These are phyloP conservation scores for Tricholaema leucomelas DNA, from an alignment of 2,113 vertebrate species.

Conservation along the genomic window DNA sequence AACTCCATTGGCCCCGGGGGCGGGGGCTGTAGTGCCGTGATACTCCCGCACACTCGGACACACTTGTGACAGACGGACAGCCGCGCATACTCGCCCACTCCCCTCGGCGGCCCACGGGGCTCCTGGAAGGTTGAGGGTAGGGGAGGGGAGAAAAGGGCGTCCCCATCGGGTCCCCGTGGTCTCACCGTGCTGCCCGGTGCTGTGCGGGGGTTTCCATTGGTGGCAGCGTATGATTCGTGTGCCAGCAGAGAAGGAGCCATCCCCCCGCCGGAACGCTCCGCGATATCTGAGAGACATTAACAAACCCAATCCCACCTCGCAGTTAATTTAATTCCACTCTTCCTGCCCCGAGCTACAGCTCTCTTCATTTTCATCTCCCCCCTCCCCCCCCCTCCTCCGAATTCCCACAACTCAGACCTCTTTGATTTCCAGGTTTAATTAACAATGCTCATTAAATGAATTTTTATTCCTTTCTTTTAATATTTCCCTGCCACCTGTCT, in stretches of 20 bases:
- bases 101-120: background rate
- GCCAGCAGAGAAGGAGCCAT: background rate
- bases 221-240: background rate
- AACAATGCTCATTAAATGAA: constrained; percentile 78
- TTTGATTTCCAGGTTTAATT: constrained; percentile 81
- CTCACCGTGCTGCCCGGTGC: constrained; percentile 68
- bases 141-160: background rate
- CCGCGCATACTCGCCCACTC: fast-evolving
- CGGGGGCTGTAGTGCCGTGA: background rate
- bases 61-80: background rate
- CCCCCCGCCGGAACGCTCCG: background rate
- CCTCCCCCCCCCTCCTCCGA: constrained; percentile 70
- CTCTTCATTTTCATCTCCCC: constrained; percentile 77
- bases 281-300: constrained; percentile 53
- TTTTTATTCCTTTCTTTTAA: constrained; percentile 78
- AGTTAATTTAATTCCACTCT: constrained; percentile 73
- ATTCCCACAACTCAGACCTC: constrained; percentile 77
- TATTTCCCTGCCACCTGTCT: constrained; percentile 76
- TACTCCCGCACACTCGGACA: background rate
- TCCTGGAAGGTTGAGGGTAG: no score
- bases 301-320: constrained; percentile 57
- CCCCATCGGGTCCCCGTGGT: background rate
- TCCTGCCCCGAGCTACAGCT: constrained; percentile 71
- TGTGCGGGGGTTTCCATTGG: background rate
- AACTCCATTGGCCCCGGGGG: background rate